Evolutionary conservation across 2,888 invertebrate species (phyloP).

Genomic region (Conomelus anceps): DNA sequence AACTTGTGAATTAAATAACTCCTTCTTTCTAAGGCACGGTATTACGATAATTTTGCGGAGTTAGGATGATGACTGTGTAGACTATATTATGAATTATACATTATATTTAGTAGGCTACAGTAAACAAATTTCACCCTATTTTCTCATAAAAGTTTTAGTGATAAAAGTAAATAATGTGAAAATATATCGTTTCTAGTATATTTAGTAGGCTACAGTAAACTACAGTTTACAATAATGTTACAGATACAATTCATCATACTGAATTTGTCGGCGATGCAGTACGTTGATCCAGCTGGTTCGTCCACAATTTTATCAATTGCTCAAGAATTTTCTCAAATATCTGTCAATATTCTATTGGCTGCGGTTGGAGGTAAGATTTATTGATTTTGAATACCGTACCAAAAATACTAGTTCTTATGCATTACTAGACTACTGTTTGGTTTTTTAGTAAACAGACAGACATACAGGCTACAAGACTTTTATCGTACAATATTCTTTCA

Average conservation of each 20-base stretch:
- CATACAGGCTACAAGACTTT: too few relatives aligned
- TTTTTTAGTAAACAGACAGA: neutral
- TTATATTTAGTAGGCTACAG: too few relatives aligned
- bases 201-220: too few relatives aligned
- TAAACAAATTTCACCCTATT: neutral
- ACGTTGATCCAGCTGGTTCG: slow-evolving; percentile 64
- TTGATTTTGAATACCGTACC: neutral
- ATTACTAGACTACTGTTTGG: neutral
- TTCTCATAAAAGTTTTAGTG: neutral
- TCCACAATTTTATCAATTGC: slow-evolving; percentile 52
- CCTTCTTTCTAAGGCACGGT: too few relatives aligned
- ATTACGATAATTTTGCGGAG: too few relatives aligned
- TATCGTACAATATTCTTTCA: too few relatives aligned
- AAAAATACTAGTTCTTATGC: neutral
- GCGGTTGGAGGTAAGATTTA: slow-evolving; percentile 55
- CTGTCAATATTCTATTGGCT: slow-evolving; percentile 53
- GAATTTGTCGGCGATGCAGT: slow-evolving; percentile 62
- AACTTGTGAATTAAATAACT: too few relatives aligned
- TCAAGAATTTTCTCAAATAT: slow-evolving; percentile 49
- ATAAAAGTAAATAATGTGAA: too few relatives aligned
- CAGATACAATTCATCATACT: slow-evolving; percentile 56
- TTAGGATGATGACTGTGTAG: too few relatives aligned
- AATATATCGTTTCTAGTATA: too few relatives aligned
- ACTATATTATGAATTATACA: too few relatives aligned
- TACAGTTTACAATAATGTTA: too few relatives aligned